Evolutionary conservation across 2,113 vertebrate genomes (phyloP).

Genomic region (Oncorhynchus tshawytscha): DNA sequence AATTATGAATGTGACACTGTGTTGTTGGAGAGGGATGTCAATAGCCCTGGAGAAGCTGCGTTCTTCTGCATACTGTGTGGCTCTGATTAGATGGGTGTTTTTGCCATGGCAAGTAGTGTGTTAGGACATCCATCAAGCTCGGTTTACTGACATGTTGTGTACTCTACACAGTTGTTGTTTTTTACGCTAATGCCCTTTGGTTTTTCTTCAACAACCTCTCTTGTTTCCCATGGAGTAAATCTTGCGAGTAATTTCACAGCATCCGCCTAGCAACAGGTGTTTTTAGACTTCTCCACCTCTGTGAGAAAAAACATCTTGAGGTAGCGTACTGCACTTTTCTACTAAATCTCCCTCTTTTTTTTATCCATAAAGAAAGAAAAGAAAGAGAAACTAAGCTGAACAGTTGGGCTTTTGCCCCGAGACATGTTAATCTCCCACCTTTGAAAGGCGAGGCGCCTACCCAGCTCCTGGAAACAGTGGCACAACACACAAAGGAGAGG

Average conservation of each 20-base stretch:
- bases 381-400: conserved; percentile 26
- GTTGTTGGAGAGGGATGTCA: conserved; percentile 47
- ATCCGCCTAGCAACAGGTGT: conserved; percentile 32
- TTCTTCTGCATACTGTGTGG: conserved; percentile 30
- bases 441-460: conserved; percentile 64
- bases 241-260: conserved; percentile 50
- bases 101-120: conserved; percentile 45
- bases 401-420: conserved; percentile 41
- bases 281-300: conserved; percentile 1
- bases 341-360: conserved; percentile 12
- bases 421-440: conserved; percentile 73
- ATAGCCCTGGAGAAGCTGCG: conserved; percentile 50
- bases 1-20: conserved; percentile 50
- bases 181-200: conserved; percentile 43
- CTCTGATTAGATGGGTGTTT: conserved; percentile 64
- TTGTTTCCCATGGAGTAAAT: conserved; percentile 30
- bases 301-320: not conserved
- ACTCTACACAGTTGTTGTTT: conserved; percentile 53
- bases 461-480: conserved; percentile 68
- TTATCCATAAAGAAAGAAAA: conserved; percentile 16
- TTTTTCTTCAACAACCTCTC: conserved; percentile 39
- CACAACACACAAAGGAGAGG: conserved; percentile 61
- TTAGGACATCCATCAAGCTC: conserved; percentile 57
- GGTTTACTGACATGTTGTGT: conserved; percentile 60
- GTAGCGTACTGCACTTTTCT: conserved; percentile 8